Evolutionary conservation across 2,888 invertebrate genomes (phyloP).

Genomic region (Acronicta psi): DNA sequence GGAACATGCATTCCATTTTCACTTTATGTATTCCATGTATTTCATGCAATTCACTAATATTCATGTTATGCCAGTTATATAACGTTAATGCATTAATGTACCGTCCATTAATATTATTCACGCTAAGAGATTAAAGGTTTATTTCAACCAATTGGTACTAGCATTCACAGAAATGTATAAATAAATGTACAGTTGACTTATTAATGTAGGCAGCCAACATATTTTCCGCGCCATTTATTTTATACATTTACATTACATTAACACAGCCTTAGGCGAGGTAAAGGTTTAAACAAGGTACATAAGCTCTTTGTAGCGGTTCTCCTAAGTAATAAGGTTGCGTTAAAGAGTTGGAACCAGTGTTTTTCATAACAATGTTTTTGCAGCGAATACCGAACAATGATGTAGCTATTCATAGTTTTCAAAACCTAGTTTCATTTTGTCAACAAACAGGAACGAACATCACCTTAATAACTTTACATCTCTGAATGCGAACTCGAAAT

Average conservation of each 20-base stretch:
- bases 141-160: slow-evolving; percentile 11
- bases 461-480: slow-evolving; percentile 68
- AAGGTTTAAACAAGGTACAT: slow-evolving; percentile 30
- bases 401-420: slow-evolving; percentile 19
- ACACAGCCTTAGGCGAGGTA: slow-evolving; percentile 21
- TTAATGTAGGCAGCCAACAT: slow-evolving; percentile 5
- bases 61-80: slow-evolving; percentile 50
- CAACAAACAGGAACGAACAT: slow-evolving; percentile 53
- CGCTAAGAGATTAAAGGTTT: slow-evolving; percentile 37
- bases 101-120: slow-evolving; percentile 44
- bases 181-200: slow-evolving; percentile 35
- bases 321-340: slow-evolving; percentile 45
- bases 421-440: slow-evolving; percentile 42
- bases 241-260: slow-evolving; percentile 28
- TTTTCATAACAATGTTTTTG: slow-evolving; percentile 25
- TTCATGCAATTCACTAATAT: slow-evolving; percentile 64
- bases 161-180: slow-evolving; percentile 4
- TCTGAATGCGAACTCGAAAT: slow-evolving; percentile 59
- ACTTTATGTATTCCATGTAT: slow-evolving; percentile 55
- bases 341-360: slow-evolving; percentile 32
- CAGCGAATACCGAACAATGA: slow-evolving; percentile 34
- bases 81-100: slow-evolving; percentile 52
- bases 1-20: slow-evolving; percentile 66
- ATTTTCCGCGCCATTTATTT: slow-evolving; percentile 37
- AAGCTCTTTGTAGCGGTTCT: slow-evolving; percentile 20